Conservation (phyloP, 2,797 vertebrate genomes). For the Rachycentron canadum region DNA sequence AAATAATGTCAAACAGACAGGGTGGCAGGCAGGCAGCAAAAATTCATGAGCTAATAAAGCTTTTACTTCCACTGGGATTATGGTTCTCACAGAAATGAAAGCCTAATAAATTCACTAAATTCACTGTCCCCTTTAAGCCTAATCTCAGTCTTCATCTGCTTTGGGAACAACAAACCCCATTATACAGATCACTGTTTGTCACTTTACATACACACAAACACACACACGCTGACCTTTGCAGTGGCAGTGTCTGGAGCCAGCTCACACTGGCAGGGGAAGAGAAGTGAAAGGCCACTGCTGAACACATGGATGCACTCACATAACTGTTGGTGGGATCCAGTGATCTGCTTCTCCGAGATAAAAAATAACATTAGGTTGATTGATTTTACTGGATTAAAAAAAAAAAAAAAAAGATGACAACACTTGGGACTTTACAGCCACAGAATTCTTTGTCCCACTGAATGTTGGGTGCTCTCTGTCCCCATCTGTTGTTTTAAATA, state of each 20-base stretch:
- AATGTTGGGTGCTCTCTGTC: constrained; percentile 45
- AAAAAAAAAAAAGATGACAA: constrained; percentile 1
- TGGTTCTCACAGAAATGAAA: constrained; percentile 73
- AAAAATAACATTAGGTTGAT: constrained; percentile 67
- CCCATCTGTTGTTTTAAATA: constrained; percentile 76
- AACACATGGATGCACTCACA: constrained; percentile 71
- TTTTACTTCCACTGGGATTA: constrained; percentile 73
- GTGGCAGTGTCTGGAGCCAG: constrained; percentile 64
- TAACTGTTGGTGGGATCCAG: constrained; percentile 63
- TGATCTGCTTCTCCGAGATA: constrained; percentile 71
- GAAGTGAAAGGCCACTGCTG: constrained; percentile 65
- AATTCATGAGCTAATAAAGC: constrained; percentile 78
- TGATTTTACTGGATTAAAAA: constrained; percentile 59
- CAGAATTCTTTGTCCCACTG: constrained; percentile 36
- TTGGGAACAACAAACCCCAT: constrained; percentile 80
- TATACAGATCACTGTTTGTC: constrained; percentile 75
- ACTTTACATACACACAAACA: constrained; percentile 36
- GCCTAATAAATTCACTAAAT: constrained; percentile 79
- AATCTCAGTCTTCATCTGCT: constrained; percentile 81
- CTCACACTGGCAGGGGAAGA: constrained; percentile 63
- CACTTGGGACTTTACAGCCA: constrained; percentile 34
- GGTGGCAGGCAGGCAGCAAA: constrained; percentile 33
- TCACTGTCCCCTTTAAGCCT: constrained; percentile 73
- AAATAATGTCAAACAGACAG: constrained; percentile 43
- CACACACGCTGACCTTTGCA: constrained; percentile 70